Percentiles rank a stretch among this genome's conserved stretches.
Conservation (phyloP, 2,888 invertebrate genomes). For the Orthosia gothica region DNA sequence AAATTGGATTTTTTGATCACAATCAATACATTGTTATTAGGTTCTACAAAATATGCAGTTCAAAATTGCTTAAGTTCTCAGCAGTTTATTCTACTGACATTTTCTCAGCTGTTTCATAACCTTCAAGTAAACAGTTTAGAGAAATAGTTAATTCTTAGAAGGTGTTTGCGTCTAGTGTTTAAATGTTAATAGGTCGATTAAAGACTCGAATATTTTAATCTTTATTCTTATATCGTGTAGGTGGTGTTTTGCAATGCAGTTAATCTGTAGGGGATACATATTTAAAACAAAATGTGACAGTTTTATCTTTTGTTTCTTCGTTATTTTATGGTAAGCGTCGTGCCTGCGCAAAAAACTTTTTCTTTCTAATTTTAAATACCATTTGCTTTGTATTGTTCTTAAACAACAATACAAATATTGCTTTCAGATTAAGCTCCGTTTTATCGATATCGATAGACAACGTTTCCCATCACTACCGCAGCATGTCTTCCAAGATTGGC, state of each 20-base stretch:
- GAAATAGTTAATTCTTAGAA: conserved; percentile 47
- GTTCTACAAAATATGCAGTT: background rate
- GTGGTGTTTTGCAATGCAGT: background rate
- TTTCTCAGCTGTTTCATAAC: conserved; percentile 29
- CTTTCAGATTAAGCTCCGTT: background rate
- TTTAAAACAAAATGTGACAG: background rate
- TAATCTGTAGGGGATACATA: background rate
- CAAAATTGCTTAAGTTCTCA: background rate
- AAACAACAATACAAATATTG: background rate
- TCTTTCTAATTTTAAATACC: background rate
- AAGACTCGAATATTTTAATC: conserved; percentile 20
- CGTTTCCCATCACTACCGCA: conserved; percentile 59
- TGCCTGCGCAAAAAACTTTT: too few species aligned
- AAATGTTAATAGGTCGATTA: conserved; percentile 46
- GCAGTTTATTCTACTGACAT: conserved; percentile 20
- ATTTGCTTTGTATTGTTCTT: background rate
- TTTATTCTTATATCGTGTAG: background rate
- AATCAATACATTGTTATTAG: background rate
- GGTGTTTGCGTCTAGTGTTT: conserved; percentile 24
- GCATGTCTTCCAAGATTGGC: conserved; percentile 71
- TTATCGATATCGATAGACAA: conserved; percentile 56
- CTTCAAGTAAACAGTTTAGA: conserved; percentile 40
- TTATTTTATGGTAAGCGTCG: too few species aligned
- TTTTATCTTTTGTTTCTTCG: too few species aligned
- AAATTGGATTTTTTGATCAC: background rate